Evolutionary conservation across 2,888 invertebrate genomes (phyloP), one percentile per base, ranked within the genome.

Genomic region (Hymenopus coronatus): DNA sequence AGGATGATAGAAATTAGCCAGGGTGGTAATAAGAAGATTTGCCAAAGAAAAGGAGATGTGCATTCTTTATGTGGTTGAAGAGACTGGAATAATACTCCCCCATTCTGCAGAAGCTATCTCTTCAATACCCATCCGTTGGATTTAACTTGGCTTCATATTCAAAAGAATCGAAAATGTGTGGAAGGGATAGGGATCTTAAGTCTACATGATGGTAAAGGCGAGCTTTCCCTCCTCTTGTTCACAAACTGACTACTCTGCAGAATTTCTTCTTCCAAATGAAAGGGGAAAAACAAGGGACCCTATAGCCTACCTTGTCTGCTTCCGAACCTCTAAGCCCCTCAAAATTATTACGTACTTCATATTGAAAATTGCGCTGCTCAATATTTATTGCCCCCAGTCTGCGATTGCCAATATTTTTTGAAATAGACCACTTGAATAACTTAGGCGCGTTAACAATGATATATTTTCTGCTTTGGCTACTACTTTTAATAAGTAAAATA

Each of bases 111-210:
- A 46, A 85, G 85, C 85, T 20, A 46, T 85, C 46, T 85, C 85
- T 46, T 85, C 84, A 33, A 40, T 40, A 70, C 3, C 40, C 88
- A 88, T 89, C 88, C 83, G 70, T 40, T 30, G 86, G 88, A 88
- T 88, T 88, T 89, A 86, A 85, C 83, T 87, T 84, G 28, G 87
- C 46, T 87, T 88, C 83, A 70, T 83, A 87, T 87, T 89, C 88
- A 88, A 87, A 87, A 46, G 88, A 84, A 87, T 84, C 82, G 84
- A 88, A 88, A 87, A 83, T 15, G 85, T 40, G 40, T 40, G n/a
- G 85, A 85, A 15, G 14, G 85, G n/a, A 54, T 46, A 28, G 83
- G 25, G 83, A 40, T 28, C 83, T 88, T 88, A 88, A 88, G 88
- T 88, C 88, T 88, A 88, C n/a, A 82, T 88, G 88, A 88, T 88